Base-by-base conservation (phyloP, 2,797 vertebrate genomes). In the Clamator glandarius region DNA sequence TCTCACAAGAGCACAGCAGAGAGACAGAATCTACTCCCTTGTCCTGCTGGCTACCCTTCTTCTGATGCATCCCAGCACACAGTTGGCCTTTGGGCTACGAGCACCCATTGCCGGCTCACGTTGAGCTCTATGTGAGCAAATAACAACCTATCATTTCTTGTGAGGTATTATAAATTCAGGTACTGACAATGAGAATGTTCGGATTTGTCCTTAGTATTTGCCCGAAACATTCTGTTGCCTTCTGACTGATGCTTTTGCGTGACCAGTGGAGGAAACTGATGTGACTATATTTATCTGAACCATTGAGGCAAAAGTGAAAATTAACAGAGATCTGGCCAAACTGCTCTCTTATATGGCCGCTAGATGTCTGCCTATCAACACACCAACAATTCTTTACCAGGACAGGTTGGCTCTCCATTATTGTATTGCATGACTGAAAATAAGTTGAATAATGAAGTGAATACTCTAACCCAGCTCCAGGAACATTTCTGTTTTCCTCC, bases 321-420 rank as follows among this genome's bases (percentile, higher is more conserved):
- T 23, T 17, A 67, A 54, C 11, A 21, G 23, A 67, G 19, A 26
- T 46, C 25, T 67, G 64, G 69, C 3, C 8, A 84, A 91, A 55
- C 13, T 25, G 7, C 8, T 74, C 15, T 33, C 5, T 70, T 52
- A 23, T 31, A 46, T 7, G 1, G 3, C 21, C 68, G 24, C 10
- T 84, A 50, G 31, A 39, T 63, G 2, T 44, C 54, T 58, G 8
- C 29, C 8, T 61, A 11, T 12, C 80, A 36, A 70, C 17, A 73
- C 16, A 66, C 1, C 11, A 21, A 9, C 1, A 57, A 46, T 7
- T 31, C 80, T 35, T 70, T 52, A 83, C 36, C 6, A 63, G 25
- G 18, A 5, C 0, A 0, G 2, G 8, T 23, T 82, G 39, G n/a
- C 2, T 20, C 6, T 79, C 42, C 5, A 1, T 50, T 79, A 11